Percentiles rank a stretch among this genome's conserved stretches.
phyloP scores from a whole-genome alignment of 37 sponge, comb jelly and placozoan species.

The Agelas oroides region DNA sequence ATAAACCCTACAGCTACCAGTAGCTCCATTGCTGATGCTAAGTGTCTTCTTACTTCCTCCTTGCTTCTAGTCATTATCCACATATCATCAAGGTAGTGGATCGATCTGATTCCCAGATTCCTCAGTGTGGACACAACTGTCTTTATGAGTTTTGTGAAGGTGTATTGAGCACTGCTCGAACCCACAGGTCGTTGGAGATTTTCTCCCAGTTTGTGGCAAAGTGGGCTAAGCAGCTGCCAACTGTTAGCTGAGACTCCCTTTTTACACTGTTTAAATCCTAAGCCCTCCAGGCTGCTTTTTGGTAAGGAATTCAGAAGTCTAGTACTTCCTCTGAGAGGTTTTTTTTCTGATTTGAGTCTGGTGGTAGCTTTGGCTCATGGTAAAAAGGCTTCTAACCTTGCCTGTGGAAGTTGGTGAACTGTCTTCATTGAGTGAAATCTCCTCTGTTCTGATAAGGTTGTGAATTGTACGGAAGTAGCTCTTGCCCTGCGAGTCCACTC shows the following conservation, averaged over 20 bases:
- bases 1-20: slow-evolving; percentile 28
- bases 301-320: background rate
- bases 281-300: background rate
- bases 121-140: slow-evolving; percentile 17
- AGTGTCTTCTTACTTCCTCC: background rate
- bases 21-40: slow-evolving; percentile 10
- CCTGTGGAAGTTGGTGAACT: background rate
- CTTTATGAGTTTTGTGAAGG: slow-evolving; percentile 32
- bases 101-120: slow-evolving; percentile 27
- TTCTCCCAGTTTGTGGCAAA: background rate
- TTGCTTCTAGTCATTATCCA: slow-evolving; percentile 17
- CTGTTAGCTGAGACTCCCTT: background rate
- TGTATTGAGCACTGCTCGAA: slow-evolving; percentile 37
- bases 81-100: slow-evolving; percentile 40
- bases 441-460: background rate
- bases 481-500: slow-evolving; percentile 44
- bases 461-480: background rate
- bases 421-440: background rate
- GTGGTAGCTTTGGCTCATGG: background rate
- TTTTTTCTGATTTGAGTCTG: background rate
- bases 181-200: slow-evolving; percentile 10
- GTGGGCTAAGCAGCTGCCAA: background rate
- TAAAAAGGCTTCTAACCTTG: background rate
- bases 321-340: background rate
- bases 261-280: background rate